phyloP scores from a whole-genome alignment of 1,140 invertebrate genomes.

The Brachionus paranguensis region DNA sequence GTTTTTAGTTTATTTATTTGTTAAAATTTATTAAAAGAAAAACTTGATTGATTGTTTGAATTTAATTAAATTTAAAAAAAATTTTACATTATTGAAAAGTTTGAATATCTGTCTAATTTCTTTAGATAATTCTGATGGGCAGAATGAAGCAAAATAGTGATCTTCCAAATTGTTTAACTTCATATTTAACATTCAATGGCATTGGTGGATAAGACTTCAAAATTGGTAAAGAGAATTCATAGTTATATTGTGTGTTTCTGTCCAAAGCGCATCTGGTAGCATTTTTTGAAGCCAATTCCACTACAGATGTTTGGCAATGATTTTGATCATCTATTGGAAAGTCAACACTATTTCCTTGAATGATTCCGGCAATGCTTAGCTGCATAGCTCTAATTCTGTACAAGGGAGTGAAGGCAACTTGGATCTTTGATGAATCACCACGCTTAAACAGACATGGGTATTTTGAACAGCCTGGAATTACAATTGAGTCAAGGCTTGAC shows the following conservation, averaged over 20 bases:
- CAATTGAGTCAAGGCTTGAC: not conserved
- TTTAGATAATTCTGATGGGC: not conserved
- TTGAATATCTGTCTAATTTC: not conserved
- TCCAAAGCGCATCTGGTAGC: not conserved
- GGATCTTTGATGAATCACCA: not conserved
- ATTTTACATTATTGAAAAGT: not conserved
- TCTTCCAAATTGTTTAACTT: not conserved
- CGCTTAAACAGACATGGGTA: not conserved
- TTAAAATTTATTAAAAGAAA: not conserved
- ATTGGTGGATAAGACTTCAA: conserved; percentile 11
- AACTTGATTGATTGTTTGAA: not conserved
- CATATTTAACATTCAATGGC: conserved; percentile 6
- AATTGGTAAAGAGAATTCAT: conserved; percentile 29
- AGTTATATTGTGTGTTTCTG: not conserved
- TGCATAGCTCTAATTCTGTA: not conserved
- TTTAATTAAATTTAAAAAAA: not conserved
- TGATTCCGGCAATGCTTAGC: not conserved
- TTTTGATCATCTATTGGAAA: conserved; percentile 5
- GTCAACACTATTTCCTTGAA: not conserved
- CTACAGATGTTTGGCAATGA: not conserved
- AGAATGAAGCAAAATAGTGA: not conserved
- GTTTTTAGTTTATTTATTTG: not conserved
- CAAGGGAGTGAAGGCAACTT: not conserved
- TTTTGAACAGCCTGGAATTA: not conserved
- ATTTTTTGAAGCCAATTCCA: not conserved